A percentile compares a stretch with the other conserved stretches of the same genome.
Evolutionary conservation across 1,140 invertebrate genomes (phyloP).

Genomic region (Sycophila sp.): DNA sequence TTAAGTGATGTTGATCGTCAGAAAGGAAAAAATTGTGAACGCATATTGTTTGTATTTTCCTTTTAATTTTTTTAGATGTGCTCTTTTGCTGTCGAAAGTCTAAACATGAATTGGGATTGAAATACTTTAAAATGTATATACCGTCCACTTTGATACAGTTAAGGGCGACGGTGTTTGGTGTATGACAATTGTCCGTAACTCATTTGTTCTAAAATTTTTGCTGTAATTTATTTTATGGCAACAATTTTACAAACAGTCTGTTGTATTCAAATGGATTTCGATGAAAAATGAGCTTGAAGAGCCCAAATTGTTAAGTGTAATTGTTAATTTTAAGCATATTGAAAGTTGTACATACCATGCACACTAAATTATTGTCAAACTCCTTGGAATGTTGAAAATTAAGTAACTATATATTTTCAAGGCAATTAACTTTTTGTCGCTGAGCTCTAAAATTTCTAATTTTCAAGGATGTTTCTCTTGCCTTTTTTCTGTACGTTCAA

Average conservation of each 20-base stretch:
- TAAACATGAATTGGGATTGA: conserved; percentile 9
- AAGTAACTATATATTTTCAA: conserved; percentile 36
- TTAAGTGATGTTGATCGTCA: conserved; percentile 44
- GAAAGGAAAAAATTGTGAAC: conserved; percentile 40
- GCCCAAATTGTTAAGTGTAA: conserved; percentile 35
- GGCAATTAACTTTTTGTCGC: conserved; percentile 34
- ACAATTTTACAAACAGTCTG: conserved; percentile 25
- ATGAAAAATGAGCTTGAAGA: conserved; percentile 26
- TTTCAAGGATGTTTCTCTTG: conserved; percentile 42
- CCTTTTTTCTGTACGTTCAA: conserved; percentile 41
- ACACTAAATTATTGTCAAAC: conserved; percentile 53
- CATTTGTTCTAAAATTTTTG: conserved; percentile 20
- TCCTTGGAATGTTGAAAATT: conserved; percentile 34
- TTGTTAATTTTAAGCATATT: conserved; percentile 50
- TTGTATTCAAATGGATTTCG: conserved; percentile 9
- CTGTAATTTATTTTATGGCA: conserved; percentile 2
- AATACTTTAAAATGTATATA: conserved; percentile 15
- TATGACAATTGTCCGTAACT: neutral
- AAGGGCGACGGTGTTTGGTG: neutral
- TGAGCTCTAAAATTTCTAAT: conserved; percentile 35
- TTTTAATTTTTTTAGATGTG: conserved; percentile 23
- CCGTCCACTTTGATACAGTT: conserved; percentile 17
- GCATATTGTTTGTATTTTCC: conserved; percentile 28
- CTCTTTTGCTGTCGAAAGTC: conserved; percentile 25
- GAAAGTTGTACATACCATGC: conserved; percentile 50